Percentiles rank a stretch among this genome's conserved stretches.
Conservation (phyloP, 2,797 vertebrate species). For the Acanthopagrus latus region DNA sequence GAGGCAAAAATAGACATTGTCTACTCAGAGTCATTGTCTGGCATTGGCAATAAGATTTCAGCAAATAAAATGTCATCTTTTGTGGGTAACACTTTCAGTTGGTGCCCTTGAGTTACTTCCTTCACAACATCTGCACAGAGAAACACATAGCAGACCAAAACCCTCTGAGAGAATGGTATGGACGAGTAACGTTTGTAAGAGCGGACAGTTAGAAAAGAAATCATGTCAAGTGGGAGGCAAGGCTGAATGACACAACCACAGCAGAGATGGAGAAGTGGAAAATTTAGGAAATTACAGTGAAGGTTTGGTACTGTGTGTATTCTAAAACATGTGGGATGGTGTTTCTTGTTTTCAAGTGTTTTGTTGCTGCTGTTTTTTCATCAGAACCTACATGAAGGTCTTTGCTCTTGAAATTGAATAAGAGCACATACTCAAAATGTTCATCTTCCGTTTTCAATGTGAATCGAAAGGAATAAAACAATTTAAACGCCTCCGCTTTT, state of each 20-base stretch:
- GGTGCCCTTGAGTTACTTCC: background rate
- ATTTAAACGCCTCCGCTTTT: too few species aligned
- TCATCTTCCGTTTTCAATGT: too few species aligned
- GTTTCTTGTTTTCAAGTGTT: too few species aligned
- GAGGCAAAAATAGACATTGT: constrained; percentile 30
- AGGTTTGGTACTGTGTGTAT: too few species aligned
- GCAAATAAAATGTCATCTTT: constrained; percentile 36
- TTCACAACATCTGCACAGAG: background rate
- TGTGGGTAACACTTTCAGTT: background rate
- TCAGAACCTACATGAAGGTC: too few species aligned
- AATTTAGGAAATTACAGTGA: too few species aligned
- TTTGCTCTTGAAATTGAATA: too few species aligned
- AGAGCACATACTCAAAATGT: too few species aligned
- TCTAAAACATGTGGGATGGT: too few species aligned
- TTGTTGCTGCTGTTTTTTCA: too few species aligned
- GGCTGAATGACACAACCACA: background rate
- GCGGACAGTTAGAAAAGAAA: background rate
- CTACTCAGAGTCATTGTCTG: constrained; percentile 17
- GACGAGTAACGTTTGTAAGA: background rate
- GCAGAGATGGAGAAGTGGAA: background rate
- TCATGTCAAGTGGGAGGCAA: background rate
- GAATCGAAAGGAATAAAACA: too few species aligned
- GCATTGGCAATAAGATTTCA: constrained; percentile 15
- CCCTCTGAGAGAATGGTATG: background rate
- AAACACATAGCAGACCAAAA: background rate